Percentiles rank a stretch among this genome's conserved stretches.
These are phyloP conservation scores for Chelonoidis abingdonii DNA, from an alignment of 2,113 vertebrate genomes.

Conservation along the genomic window DNA sequence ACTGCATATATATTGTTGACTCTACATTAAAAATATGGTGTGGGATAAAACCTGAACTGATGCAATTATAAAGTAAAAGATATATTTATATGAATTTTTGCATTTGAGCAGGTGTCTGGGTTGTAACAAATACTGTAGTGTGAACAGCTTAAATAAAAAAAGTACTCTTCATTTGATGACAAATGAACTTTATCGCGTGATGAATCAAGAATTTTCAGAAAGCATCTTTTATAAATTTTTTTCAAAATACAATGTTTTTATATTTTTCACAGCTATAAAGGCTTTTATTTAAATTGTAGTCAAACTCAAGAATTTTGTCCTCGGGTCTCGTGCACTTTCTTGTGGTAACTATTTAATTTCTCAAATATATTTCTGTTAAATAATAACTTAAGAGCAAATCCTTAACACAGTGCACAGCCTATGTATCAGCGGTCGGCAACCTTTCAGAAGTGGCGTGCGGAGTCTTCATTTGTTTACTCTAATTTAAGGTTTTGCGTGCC, in stretches of 20 bases:
- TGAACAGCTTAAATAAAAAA: background rate
- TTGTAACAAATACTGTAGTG: background rate
- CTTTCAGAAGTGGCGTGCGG: too few relatives aligned
- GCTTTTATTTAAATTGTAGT: background rate
- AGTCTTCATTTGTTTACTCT: too few relatives aligned
- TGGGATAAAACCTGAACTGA: background rate
- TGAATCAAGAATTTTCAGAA: background rate
- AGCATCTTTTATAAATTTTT: background rate
- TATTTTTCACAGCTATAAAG: background rate
- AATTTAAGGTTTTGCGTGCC: too few relatives aligned
- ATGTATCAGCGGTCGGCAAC: background rate
- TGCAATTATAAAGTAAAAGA: background rate
- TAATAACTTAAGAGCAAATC: background rate
- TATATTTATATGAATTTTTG: background rate
- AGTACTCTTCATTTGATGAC: background rate
- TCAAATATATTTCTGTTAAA: fast-evolving
- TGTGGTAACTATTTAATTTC: background rate
- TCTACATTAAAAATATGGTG: background rate
- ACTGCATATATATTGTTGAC: background rate
- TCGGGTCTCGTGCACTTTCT: background rate
- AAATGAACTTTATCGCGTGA: background rate
- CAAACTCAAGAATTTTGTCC: background rate
- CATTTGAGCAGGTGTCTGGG: background rate
- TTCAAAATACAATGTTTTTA: background rate
- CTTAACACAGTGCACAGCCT: background rate